These are phyloP conservation scores for Prionace glauca DNA, from an alignment of 2,797 vertebrate species.

Conservation along the genomic window DNA sequence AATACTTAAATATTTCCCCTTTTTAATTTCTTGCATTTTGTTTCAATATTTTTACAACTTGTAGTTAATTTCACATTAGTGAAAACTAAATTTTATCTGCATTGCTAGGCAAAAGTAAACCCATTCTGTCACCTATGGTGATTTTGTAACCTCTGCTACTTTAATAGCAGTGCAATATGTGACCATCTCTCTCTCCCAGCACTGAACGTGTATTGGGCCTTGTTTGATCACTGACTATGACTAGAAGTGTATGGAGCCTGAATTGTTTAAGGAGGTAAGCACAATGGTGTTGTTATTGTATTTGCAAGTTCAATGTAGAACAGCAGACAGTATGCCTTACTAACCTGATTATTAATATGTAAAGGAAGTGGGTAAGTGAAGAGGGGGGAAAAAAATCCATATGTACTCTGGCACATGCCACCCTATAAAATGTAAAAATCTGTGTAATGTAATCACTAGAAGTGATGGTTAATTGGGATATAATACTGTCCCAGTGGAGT, in stretches of 20 bases:
- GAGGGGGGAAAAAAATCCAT: not conserved
- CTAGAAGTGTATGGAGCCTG: not conserved
- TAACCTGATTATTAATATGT: not conserved
- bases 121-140: not conserved
- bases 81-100: not conserved
- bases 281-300: not conserved
- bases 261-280: not conserved
- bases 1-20: not conserved
- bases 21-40: not conserved
- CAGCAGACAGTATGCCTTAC: not conserved
- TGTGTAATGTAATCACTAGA: not conserved
- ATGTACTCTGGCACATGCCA: not conserved
- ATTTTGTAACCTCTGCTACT: not conserved
- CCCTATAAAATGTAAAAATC: not conserved
- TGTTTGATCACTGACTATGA: not conserved
- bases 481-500: not conserved
- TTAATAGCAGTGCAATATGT: not conserved
- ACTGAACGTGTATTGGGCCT: not conserved
- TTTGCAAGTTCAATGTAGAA: not conserved
- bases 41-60: not conserved
- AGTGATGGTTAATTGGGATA: not conserved
- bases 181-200: not conserved
- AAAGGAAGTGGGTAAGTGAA: not conserved
- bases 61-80: not conserved
- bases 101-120: not conserved